A percentile compares a stretch with the other conserved stretches of the same genome.
phyloP scores from a whole-genome alignment of 35 echinoderm and acorn worm species.

The Amphiura filiformis region DNA sequence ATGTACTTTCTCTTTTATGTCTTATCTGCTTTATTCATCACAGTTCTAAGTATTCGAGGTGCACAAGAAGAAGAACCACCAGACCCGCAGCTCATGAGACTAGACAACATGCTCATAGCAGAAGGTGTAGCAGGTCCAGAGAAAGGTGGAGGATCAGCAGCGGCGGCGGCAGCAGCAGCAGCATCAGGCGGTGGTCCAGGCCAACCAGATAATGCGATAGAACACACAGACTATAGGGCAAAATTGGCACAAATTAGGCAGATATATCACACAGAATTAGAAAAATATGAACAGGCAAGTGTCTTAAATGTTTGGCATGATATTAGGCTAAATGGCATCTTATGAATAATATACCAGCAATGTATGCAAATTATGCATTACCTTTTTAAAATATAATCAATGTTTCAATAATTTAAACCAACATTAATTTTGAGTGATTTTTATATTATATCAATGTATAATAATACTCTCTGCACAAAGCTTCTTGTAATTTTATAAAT shows the following conservation, averaged over 20 bases:
- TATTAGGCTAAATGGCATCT: no score
- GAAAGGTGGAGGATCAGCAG: constrained; percentile 95
- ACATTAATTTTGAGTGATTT: no score
- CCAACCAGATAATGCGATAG: constrained; percentile 98
- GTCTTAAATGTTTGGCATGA: background rate
- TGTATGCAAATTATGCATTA: no score
- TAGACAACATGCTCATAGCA: constrained; percentile 99
- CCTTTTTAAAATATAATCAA: no score
- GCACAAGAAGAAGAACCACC: constrained; percentile 98
- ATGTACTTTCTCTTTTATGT: constrained; percentile 19
- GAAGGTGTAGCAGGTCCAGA: constrained; percentile 98
- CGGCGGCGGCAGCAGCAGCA: constrained; percentile 91
- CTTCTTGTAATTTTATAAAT: no score
- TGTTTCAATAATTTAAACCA: no score
- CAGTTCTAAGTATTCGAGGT: constrained; percentile 98
- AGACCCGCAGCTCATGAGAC: constrained; percentile 95
- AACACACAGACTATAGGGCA: constrained; percentile 96
- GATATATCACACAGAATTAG: constrained; percentile 99
- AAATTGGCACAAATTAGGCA: constrained; percentile 99
- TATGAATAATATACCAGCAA: no score
- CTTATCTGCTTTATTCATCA: no score
- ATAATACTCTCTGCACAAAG: no score
- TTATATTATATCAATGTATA: no score
- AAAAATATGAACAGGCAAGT: constrained; percentile 99
- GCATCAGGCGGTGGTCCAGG: constrained; percentile 94